A percentile compares a stretch with the other conserved stretches of the same genome.
These are phyloP conservation scores for Ranitomeya imitator DNA, from an alignment of 2,113 vertebrate species.

Conservation along the genomic window DNA sequence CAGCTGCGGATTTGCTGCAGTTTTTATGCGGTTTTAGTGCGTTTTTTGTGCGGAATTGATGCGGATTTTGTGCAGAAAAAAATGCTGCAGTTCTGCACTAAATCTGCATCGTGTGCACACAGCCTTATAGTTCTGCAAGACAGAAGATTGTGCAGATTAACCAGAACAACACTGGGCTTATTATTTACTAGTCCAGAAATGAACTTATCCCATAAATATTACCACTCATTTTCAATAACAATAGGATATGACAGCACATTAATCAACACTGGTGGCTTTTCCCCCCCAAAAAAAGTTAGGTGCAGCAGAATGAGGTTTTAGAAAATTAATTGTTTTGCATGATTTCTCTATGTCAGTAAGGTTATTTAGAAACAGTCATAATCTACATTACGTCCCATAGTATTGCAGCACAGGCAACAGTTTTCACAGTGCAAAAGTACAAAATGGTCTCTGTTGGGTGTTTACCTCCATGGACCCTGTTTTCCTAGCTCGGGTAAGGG, in stretches of 20 bases:
- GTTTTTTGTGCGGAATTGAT: no score
- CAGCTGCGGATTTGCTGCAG: no score
- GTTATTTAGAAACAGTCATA: background rate
- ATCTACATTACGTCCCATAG: background rate
- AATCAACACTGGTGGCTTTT: background rate
- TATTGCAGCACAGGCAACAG: background rate
- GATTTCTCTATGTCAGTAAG: background rate
- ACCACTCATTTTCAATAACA: background rate
- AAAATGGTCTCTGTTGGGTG: background rate
- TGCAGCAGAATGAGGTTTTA: background rate
- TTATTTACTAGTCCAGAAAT: background rate
- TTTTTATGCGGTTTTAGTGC: no score
- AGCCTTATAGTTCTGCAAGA: background rate
- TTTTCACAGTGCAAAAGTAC: background rate
- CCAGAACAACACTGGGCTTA: background rate
- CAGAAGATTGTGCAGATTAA: background rate
- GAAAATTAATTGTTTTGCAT: background rate
- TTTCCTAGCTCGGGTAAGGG: constrained; percentile 88
- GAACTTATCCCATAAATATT: background rate
- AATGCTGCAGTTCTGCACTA: no score
- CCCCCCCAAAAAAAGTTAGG: background rate
- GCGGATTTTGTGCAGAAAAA: no score
- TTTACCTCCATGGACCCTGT: constrained; percentile 97
- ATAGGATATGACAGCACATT: background rate
- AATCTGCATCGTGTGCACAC: no score